Evolutionary conservation across 2,113 vertebrate genomes (phyloP), one percentile per base, ranked within the genome.

Genomic region (Colossoma macropomum): DNA sequence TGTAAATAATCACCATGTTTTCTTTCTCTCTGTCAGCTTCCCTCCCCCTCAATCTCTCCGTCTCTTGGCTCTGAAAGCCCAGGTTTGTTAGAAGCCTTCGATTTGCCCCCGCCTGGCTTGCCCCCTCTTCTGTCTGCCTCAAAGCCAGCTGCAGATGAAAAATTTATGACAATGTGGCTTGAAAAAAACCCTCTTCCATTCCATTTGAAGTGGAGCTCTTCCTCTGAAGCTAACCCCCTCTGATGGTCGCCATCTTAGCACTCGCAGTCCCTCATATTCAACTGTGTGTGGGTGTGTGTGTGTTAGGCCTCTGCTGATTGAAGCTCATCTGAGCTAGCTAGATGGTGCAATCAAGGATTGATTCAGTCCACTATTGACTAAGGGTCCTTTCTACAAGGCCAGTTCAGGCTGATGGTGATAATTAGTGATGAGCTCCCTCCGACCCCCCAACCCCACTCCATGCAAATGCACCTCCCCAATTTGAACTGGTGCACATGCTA

Each of bases 141-240:
- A 92, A 91, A 94, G 93, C 91, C 70, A 87, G 88, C 86, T 85
- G 87, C 78, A 82, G 89, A 96, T 95, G 91, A 96, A 95, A 95
- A 91, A 94, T 95, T 90, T 90, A 95, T 95, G 94, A 92, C 90
- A 89, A 82, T 84, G 80, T 89, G 91, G 86, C 92, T 93, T 91
- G 85, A 92, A 91, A 92, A 92, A 81, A 85, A 81, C 68, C 79
- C 73, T 89, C 90, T 90, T 87, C 73, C 84, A 86, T 88, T 92
- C 89, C 87, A 93, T 93, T 93, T 94, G 93, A 93, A 93, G 92
- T 91, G 87, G 87, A 90, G 85, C 88, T 84, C 88, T 84, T 89
- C 88, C 84, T 93, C 90, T 92, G 92, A 93, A 89, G 91, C 89
- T 86, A 87, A 74, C 88, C 91, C 90, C 85, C 82, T 87, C 90